These are phyloP conservation scores for Lutraria lutraria DNA, from an alignment of 2,888 invertebrate genomes.

Conservation along the genomic window DNA sequence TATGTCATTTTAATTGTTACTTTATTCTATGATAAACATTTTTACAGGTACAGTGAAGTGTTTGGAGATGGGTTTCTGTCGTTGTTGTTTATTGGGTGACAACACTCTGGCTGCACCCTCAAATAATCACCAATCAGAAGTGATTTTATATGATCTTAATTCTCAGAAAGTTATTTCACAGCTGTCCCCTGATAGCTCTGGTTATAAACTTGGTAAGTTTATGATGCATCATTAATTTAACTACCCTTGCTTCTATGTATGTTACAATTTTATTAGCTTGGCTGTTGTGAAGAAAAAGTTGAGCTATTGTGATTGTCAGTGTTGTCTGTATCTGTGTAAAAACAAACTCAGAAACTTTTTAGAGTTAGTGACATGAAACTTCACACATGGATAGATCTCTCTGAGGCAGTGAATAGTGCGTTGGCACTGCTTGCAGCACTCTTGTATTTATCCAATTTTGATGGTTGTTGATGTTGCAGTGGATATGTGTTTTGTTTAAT, in stretches of 20 bases:
- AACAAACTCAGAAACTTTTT: too few relatives aligned
- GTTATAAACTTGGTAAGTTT: slow-evolving; percentile 55
- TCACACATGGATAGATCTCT: too few relatives aligned
- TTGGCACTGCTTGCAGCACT: too few relatives aligned
- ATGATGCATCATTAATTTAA: neutral
- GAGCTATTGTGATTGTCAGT: too few relatives aligned
- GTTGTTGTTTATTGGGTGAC: slow-evolving; percentile 59
- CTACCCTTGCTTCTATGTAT: neutral
- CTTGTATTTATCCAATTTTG: too few relatives aligned
- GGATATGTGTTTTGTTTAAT: too few relatives aligned
- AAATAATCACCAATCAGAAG: slow-evolving; percentile 64
- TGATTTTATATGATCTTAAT: slow-evolving; percentile 71
- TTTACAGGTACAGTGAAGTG: slow-evolving; percentile 59
- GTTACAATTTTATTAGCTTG: too few relatives aligned
- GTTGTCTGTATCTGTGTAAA: too few relatives aligned
- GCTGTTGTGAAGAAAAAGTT: too few relatives aligned
- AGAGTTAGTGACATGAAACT: too few relatives aligned
- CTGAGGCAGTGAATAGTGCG: too few relatives aligned
- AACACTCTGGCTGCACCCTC: slow-evolving; percentile 71
- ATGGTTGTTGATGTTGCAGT: too few relatives aligned
- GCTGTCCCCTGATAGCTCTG: slow-evolving; percentile 53
- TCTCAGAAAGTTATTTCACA: slow-evolving; percentile 45
- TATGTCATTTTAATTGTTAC: neutral
- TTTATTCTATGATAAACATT: neutral
- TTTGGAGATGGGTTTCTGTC: slow-evolving; percentile 69